Evolutionary conservation across 2,113 vertebrate genomes (phyloP).

Genomic region (Eudyptes chrysolophus): DNA sequence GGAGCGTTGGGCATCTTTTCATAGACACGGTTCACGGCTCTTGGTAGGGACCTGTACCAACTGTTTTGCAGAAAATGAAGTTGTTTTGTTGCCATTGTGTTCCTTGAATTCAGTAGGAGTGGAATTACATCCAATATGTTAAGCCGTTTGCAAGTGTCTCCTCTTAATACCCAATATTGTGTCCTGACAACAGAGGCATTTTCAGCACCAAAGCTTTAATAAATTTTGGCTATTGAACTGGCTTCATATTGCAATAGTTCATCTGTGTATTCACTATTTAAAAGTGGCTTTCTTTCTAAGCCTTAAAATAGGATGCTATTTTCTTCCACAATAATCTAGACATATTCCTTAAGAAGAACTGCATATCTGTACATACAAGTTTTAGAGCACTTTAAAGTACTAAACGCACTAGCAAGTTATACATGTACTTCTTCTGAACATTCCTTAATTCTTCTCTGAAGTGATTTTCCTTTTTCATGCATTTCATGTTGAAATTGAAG

Average conservation of each 20-base stretch:
- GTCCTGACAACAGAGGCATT: background rate
- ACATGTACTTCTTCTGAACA: background rate
- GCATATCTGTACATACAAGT: background rate
- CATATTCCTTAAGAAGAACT: background rate
- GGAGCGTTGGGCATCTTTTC: background rate
- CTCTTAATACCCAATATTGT: background rate
- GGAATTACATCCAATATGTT: background rate
- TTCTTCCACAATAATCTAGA: background rate
- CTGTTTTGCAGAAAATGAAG: background rate
- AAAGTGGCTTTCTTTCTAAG: background rate
- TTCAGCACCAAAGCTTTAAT: background rate
- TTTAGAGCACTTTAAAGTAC: background rate
- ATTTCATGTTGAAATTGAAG: constrained; percentile 7
- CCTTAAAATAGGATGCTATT: background rate
- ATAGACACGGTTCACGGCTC: background rate
- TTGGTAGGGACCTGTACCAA: background rate
- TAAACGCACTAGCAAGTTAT: background rate
- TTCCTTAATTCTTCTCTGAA: background rate
- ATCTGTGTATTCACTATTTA: background rate
- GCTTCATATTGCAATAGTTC: background rate
- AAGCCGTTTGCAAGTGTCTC: background rate
- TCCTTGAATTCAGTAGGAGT: background rate
- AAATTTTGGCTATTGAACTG: background rate
- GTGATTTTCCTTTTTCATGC: background rate
- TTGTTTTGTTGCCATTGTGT: background rate